Evolutionary conservation across 53 echinoderm and acorn worm genomes (phyloP).

Genomic region (Astropecten irregularis): DNA sequence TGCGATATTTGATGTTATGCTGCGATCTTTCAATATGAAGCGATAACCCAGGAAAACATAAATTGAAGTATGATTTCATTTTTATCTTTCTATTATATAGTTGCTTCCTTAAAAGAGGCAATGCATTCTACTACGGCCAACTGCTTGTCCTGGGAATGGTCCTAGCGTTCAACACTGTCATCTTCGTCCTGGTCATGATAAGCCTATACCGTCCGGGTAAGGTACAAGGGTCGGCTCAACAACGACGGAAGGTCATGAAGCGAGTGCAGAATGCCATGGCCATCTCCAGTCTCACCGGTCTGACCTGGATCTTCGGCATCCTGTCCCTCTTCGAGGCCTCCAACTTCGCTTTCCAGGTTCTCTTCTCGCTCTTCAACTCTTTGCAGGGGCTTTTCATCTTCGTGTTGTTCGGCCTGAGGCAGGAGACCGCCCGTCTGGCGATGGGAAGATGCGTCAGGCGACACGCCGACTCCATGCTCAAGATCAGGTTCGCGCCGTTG

Average conservation of each 20-base stretch:
- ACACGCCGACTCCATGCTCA: background rate
- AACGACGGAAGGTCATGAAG: slow-evolving; percentile 21
- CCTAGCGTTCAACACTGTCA: slow-evolving; percentile 23
- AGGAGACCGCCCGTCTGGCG: slow-evolving; percentile 52
- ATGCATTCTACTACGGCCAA: slow-evolving; percentile 32
- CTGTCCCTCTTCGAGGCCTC: slow-evolving; percentile 63
- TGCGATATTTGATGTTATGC: too few species aligned
- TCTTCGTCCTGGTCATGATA: slow-evolving; percentile 32
- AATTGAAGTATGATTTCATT: background rate
- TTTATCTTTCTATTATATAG: background rate
- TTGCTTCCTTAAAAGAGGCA: slow-evolving; percentile 27
- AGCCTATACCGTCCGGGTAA: slow-evolving; percentile 18
- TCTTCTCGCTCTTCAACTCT: slow-evolving; percentile 81
- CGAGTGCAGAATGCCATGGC: slow-evolving; percentile 69
- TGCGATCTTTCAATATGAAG: too few species aligned
- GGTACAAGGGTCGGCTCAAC: background rate
- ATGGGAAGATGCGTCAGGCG: slow-evolving; percentile 10
- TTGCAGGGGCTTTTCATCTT: slow-evolving; percentile 87
- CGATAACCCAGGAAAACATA: too few species aligned
- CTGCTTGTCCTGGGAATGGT: slow-evolving; percentile 17
- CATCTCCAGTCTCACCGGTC: slow-evolving; percentile 72
- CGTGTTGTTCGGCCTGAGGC: slow-evolving; percentile 72
- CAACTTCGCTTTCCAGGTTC: slow-evolving; percentile 66
- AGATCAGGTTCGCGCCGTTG: background rate
- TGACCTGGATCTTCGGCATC: slow-evolving; percentile 86